Base-by-base conservation (phyloP, 1,140 invertebrate genomes). In the Drosophila gunungcola region DNA sequence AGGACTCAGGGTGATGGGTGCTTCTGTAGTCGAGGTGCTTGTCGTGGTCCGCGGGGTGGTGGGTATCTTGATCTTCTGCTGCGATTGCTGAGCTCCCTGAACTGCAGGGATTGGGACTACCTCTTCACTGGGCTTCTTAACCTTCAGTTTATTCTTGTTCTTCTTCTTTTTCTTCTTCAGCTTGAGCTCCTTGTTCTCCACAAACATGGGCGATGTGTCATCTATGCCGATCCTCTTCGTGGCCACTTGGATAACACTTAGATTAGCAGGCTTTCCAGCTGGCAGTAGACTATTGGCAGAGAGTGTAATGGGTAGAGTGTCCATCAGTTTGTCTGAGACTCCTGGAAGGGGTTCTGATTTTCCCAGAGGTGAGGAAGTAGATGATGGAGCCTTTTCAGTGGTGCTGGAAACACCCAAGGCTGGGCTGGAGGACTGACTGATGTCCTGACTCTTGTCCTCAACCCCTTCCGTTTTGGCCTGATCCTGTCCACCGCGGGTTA, bases 401-500 rank as follows among this genome's bases (percentile, higher is more conserved):
- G 53, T 46, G 29, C 54, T 55, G 0, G 45, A 9, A 2, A 6
- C 38, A 42, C 46, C 51, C 13, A 9, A 12, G 0, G 61, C 49
- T 11, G 43, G 41, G 43, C 34, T 25, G 29, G 42, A 16, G 4
- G 56, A 36, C 9, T 53, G 4, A 6, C 10, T 11, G 9, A 32
- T 13, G 32, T 46, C 9, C 62, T 70, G 1, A 36, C n/a, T 36
- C 25, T 56, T 57, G 13, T 67, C 12, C 39, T 51, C 67, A 4
- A 32, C 92, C 4, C 92, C 93, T 43, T 91, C 80, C n/a, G 75
- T 48, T 43, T 90, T 93, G 27, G 49, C 32, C 13, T 48, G 65
- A 16, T 91, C 84, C 42, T 92, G 89, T 1, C 91, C 92, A 3
- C 94, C 94, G 3, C 94, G 92, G 1, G 95, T 97, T 93, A 96